These are phyloP conservation scores for Porites lobata DNA, from an alignment of 92 coral and sea anemone genomes.

Conservation along the genomic window DNA sequence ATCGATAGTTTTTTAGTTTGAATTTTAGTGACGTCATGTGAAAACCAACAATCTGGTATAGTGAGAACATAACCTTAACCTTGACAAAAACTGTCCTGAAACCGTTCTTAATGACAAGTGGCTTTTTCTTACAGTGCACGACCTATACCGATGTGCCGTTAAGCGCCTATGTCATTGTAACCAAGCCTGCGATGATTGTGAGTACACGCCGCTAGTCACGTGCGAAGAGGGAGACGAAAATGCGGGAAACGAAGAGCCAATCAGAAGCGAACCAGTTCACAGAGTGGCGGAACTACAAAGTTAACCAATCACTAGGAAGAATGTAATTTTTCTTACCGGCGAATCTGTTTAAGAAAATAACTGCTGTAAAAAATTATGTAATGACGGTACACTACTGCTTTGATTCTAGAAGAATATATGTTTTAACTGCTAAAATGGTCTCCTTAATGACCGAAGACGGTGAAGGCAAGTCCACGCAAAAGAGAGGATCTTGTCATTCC, in stretches of 20 bases:
- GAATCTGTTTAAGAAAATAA: not conserved
- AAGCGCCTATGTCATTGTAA: conserved; percentile 81
- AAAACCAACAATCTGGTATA: no score
- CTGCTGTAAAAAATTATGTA: not conserved
- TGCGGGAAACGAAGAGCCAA: conserved; percentile 21
- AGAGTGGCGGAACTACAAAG: conserved; percentile 39
- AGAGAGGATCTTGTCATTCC: no score
- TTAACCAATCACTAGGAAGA: not conserved
- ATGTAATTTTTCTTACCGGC: not conserved
- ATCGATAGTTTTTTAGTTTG: no score
- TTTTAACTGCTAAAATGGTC: no score
- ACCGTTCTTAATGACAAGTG: no score
- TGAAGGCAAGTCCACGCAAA: no score
- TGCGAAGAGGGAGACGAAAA: conserved; percentile 77
- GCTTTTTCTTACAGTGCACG: conserved; percentile 50
- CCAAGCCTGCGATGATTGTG: conserved; percentile 61
- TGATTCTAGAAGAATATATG: no score
- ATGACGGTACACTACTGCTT: not conserved
- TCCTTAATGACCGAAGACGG: no score
- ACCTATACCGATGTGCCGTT: conserved; percentile 64
- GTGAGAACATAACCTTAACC: no score
- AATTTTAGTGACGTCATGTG: no score
- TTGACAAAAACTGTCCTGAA: no score
- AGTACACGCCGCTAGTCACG: conserved; percentile 86
- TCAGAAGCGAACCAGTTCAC: conserved; percentile 21